A percentile compares a stretch with the other conserved stretches of the same genome.
Evolutionary conservation across 2,797 vertebrate species (phyloP).

Genomic region (Otolemur crassicaudatus): DNA sequence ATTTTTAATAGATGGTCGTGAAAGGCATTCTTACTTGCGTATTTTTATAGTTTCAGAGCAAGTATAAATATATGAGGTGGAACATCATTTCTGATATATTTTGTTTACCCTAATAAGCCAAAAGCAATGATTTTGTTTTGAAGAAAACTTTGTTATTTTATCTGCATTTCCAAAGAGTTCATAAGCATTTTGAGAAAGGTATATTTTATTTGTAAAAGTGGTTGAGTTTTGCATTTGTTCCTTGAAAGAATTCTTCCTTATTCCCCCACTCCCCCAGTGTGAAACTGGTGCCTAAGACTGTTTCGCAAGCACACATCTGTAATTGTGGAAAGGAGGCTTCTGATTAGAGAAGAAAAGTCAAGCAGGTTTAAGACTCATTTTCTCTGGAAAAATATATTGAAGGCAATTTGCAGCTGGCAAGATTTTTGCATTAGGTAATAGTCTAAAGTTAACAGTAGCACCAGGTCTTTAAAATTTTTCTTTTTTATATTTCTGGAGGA

Average conservation of each 20-base stretch:
- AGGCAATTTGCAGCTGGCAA: slow-evolving; percentile 90
- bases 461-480: slow-evolving; percentile 86
- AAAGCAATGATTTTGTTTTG: slow-evolving; percentile 63
- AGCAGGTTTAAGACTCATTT: slow-evolving; percentile 81
- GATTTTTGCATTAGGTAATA: slow-evolving; percentile 86
- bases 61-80: slow-evolving; percentile 76
- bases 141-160: slow-evolving; percentile 89
- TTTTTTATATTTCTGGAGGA: slow-evolving; percentile 89
- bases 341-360: slow-evolving; percentile 86
- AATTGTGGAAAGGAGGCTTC: slow-evolving; percentile 75
- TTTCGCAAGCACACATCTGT: slow-evolving; percentile 67
- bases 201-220: slow-evolving; percentile 74
- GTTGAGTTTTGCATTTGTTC: slow-evolving; percentile 63
- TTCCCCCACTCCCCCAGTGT: neutral
- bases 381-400: slow-evolving; percentile 81
- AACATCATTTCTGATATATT: slow-evolving; percentile 75
- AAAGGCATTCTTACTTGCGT: slow-evolving; percentile 81
- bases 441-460: slow-evolving; percentile 90
- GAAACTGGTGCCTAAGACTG: slow-evolving; percentile 51
- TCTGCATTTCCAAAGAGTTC: slow-evolving; percentile 87
- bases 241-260: slow-evolving; percentile 60
- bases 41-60: slow-evolving; percentile 79
- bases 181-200: slow-evolving; percentile 60
- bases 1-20: slow-evolving; percentile 82
- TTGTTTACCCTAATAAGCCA: slow-evolving; percentile 75